A percentile compares a stretch with the other conserved stretches of the same genome.
phyloP scores from a whole-genome alignment of 2,797 vertebrate genomes.

The Hirundo rustica region DNA sequence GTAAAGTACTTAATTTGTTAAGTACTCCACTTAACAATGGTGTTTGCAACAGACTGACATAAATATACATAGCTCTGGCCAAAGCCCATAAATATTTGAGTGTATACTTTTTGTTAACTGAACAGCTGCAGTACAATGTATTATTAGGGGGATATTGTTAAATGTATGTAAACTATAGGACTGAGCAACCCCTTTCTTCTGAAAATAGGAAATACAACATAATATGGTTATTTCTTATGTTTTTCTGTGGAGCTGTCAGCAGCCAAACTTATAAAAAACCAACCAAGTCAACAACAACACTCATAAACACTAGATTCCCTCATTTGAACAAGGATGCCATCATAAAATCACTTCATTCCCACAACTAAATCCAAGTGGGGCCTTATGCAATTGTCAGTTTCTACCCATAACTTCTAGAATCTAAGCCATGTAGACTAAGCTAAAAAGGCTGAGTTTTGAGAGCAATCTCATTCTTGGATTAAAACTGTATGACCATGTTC shows the following conservation, averaged over 20 bases:
- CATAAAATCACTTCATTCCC: neutral
- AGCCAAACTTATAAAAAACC: neutral
- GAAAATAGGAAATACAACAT: conserved; percentile 4
- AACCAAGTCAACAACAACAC: neutral
- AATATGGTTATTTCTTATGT: neutral
- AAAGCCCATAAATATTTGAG: conserved; percentile 15
- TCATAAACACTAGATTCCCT: neutral
- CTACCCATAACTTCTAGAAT: neutral
- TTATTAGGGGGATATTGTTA: conserved; percentile 29
- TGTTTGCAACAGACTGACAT: neutral
- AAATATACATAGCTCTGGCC: neutral
- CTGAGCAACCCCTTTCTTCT: neutral
- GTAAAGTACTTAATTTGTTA: neutral
- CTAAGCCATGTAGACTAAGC: neutral
- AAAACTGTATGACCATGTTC: neutral
- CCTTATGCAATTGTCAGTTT: neutral
- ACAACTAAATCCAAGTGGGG: neutral
- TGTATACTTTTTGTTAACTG: conserved; percentile 21
- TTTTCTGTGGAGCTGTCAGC: neutral
- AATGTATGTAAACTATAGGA: neutral
- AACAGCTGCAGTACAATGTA: conserved; percentile 39
- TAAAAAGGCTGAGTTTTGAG: neutral
- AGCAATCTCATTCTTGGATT: neutral
- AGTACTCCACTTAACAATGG: conserved; percentile 22
- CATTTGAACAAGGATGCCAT: neutral